phyloP scores from a whole-genome alignment of 2,797 vertebrate genomes.

The Enteromius viviparus region DNA sequence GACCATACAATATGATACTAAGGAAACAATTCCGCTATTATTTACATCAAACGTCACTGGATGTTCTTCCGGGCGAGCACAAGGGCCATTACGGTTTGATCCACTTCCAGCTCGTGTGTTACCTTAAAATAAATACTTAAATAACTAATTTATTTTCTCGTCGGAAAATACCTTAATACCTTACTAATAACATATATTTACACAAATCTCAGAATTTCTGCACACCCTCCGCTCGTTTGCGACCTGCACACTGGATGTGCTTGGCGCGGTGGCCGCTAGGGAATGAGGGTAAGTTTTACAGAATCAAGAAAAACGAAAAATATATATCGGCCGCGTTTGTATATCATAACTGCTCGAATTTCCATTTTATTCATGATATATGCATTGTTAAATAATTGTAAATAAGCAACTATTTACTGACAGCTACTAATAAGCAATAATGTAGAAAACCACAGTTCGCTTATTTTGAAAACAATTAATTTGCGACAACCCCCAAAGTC shows the following conservation, averaged over 20 bases:
- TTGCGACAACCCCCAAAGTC: slow-evolving; percentile 21
- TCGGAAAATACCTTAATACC: slow-evolving; percentile 27
- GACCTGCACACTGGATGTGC: slow-evolving; percentile 61
- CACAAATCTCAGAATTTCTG: slow-evolving; percentile 22
- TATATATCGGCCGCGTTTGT: not conserved
- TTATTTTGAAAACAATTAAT: not conserved
- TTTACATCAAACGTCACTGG: slow-evolving; percentile 20
- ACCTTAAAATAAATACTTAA: not conserved
- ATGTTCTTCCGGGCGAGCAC: slow-evolving; percentile 52
- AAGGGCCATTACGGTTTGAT: slow-evolving; percentile 21
- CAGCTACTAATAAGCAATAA: too few relatives aligned
- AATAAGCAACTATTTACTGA: not conserved
- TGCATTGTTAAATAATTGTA: not conserved
- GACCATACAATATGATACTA: not conserved
- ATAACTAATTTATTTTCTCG: not conserved
- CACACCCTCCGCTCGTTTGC: slow-evolving; percentile 32
- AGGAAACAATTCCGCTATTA: slow-evolving; percentile 25
- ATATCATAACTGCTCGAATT: not conserved
- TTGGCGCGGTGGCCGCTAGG: slow-evolving; percentile 24
- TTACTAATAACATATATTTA: slow-evolving; percentile 16
- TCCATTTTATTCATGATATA: rapidly evolving
- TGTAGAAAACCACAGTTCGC: not conserved
- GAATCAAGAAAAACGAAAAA: slow-evolving; percentile 22
- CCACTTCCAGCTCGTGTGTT: not conserved
- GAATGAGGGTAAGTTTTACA: not conserved